Evolutionary conservation across 1,140 invertebrate genomes (phyloP).

Genomic region (Vanessa tameamea): DNA sequence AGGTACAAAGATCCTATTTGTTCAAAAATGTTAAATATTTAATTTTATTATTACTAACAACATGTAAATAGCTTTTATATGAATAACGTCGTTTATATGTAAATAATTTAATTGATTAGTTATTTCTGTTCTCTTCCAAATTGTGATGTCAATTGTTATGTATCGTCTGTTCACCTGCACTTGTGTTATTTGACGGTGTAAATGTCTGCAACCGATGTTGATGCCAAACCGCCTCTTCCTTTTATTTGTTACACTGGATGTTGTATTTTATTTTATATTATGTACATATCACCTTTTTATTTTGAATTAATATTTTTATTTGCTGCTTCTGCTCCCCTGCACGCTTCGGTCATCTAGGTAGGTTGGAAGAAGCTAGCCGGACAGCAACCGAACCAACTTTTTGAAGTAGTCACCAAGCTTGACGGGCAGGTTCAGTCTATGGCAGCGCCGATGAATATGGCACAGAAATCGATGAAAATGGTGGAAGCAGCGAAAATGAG

Average conservation of each 20-base stretch:
- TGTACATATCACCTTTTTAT: constrained; percentile 48
- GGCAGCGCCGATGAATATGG: constrained; percentile 50
- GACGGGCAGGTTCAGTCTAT: constrained; percentile 80
- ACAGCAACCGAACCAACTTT: constrained; percentile 78
- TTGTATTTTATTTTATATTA: constrained; percentile 44
- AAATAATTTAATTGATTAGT: constrained; percentile 18
- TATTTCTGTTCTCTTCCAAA: constrained; percentile 46
- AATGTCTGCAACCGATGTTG: constrained; percentile 54
- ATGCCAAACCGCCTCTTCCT: constrained; percentile 40
- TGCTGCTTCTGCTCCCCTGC: constrained; percentile 38
- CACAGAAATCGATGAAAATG: constrained; percentile 60
- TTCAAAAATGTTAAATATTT: neutral
- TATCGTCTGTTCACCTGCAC: constrained; percentile 54
- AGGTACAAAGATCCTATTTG: constrained; percentile 14
- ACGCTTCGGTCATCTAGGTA: constrained; percentile 54
- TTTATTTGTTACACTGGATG: constrained; percentile 60
- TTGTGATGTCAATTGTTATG: constrained; percentile 78
- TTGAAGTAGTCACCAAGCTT: constrained; percentile 83
- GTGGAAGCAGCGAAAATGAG: constrained; percentile 83
- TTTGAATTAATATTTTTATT: constrained; percentile 34
- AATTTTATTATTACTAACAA: neutral
- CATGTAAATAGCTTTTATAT: neutral
- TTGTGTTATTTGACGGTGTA: constrained; percentile 66
- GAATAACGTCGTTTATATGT: no score
- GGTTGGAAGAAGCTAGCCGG: constrained; percentile 84